Conservation (phyloP, 1,140 invertebrate species). For the Contarinia nasturtii region DNA sequence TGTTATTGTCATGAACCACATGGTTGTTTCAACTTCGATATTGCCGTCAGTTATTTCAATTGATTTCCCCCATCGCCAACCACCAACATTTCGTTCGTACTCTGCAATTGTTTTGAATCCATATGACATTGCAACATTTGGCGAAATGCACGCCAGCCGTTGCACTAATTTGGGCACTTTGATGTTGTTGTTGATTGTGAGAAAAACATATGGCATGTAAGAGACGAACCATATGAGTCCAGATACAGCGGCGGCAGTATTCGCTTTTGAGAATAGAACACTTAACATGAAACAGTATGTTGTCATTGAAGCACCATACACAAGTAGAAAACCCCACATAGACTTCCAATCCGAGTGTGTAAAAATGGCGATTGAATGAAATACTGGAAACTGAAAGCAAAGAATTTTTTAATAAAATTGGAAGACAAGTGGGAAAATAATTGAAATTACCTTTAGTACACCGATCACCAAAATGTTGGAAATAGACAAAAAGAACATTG, state of each 20-base stretch:
- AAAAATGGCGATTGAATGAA: conserved; percentile 11
- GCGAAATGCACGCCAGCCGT: conserved; percentile 6
- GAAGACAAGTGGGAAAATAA: not conserved
- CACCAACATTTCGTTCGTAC: conserved; percentile 41
- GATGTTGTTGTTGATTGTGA: not conserved
- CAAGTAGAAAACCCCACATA: conserved; percentile 30
- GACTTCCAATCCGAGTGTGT: conserved; percentile 12
- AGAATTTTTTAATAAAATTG: not conserved
- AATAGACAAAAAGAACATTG: no score
- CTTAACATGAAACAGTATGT: conserved; percentile 42
- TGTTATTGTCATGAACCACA: no score
- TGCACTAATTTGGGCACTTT: not conserved
- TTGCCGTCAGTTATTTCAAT: conserved; percentile 44
- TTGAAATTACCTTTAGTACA: conserved; percentile 5
- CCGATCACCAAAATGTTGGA: conserved; percentile 27
- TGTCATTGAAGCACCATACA: conserved; percentile 30
- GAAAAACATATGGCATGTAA: not conserved
- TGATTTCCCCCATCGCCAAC: conserved; percentile 41
- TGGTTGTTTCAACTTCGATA: no score
- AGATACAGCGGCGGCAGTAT: conserved; percentile 22
- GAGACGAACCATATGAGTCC: not conserved
- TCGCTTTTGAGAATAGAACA: conserved; percentile 37
- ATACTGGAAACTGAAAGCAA: not conserved
- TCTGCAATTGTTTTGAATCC: conserved; percentile 39
- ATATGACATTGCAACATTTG: conserved; percentile 52